Base-by-base conservation (phyloP, 2,113 vertebrate species). In the Microcebus jonahi region DNA sequence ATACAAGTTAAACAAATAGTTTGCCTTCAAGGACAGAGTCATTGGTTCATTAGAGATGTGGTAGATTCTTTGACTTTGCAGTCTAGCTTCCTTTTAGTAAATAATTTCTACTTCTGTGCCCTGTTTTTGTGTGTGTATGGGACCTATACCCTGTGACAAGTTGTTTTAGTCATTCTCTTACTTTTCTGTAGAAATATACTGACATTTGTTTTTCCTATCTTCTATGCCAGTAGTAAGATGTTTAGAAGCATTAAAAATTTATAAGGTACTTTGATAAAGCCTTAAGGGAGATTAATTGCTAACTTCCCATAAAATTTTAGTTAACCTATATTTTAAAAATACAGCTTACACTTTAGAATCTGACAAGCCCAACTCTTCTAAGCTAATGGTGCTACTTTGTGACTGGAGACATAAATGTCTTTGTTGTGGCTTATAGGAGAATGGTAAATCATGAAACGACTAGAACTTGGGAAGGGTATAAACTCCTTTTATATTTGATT, bases 261-360 rank as follows among this genome's bases (percentile, higher is more conserved):
- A 63, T 73, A 77, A 61, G 36, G 12, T 96, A 93, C 25, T 93
- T 67, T 88, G 85, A 67, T 88, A 95, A 93, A 80, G 21, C 31
- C 27, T 68, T 81, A 39, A 34, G 55, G 53, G 71, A 77, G 36
- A 14, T 86, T 96, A 79, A 87, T 90, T 94, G 45, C 75, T 86
- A 39, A 45, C 39, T 92, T 96, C 12, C 4, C 6, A 5, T 91
- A 71, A 93, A 93, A 82, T 91, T 80, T 39, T n/a, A 77, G 3
- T 86, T 92, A 90, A 79, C 4, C 31, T 94, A 1, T 76, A 29
- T 88, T 91, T 92, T 34, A 53, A 75, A 94, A 89, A 77, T 94
- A 18, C 3, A 86, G 29, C 39, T 86, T 83, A 92, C 3, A 75
- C 17, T 87, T 92, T 91, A 83, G 88, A 87, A 92, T 83, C 50